Conservation (phyloP, 2,797 vertebrate species). For the Nasua narica region DNA sequence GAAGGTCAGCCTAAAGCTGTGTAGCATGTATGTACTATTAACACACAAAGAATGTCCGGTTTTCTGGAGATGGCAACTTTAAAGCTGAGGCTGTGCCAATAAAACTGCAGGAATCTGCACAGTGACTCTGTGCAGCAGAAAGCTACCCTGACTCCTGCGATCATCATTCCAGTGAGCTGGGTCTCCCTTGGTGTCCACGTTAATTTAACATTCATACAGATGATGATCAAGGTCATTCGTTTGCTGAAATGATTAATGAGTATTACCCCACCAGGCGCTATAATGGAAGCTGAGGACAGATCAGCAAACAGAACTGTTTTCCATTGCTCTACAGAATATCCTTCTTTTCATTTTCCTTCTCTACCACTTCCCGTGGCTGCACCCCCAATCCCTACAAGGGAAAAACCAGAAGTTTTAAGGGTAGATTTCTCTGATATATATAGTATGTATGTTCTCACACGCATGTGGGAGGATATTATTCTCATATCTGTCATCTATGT, state of each 20-base stretch:
- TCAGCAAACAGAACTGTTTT: not conserved
- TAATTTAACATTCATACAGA: not conserved
- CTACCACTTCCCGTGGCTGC: not conserved
- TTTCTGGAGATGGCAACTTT: not conserved
- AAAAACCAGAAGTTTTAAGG: not conserved
- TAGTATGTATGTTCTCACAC: not conserved
- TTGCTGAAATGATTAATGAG: not conserved
- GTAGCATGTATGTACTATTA: not conserved
- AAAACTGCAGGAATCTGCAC: not conserved
- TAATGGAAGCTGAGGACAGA: not conserved
- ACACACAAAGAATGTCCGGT: not conserved
- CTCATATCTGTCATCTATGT: not conserved
- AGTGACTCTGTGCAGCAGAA: not conserved
- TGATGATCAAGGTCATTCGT: not conserved
- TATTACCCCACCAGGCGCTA: not conserved
- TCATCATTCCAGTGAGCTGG: not conserved
- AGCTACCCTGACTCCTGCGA: not conserved
- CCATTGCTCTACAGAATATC: not conserved
- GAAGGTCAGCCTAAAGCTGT: not conserved
- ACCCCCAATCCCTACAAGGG: not conserved
- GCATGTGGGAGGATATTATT: not conserved
- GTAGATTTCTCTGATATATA: not conserved
- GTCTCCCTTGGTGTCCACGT: not conserved
- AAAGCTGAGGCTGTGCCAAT: not conserved
- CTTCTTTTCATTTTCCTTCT: not conserved